Percentiles rank a stretch among this genome's conserved stretches.
phyloP scores from a whole-genome alignment of 2,888 invertebrate species.

The Thecophora atra region DNA sequence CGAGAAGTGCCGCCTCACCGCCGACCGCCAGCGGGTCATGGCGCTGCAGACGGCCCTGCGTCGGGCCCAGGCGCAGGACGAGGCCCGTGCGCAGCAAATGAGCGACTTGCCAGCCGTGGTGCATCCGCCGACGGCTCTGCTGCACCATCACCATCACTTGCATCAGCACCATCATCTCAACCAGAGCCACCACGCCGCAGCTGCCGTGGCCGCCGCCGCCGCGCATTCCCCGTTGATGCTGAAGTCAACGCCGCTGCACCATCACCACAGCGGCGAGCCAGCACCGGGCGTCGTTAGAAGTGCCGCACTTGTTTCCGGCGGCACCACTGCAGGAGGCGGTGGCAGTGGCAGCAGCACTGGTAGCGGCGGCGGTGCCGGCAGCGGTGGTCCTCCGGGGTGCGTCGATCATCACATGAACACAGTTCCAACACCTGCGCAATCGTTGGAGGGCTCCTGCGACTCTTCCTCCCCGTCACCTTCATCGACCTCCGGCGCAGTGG shows the following conservation, averaged over 20 bases:
- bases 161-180: slow-evolving; percentile 67
- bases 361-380: slow-evolving; percentile 18
- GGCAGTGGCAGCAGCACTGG: slow-evolving; percentile 42
- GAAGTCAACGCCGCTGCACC: slow-evolving; percentile 40
- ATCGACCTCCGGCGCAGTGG: slow-evolving; percentile 65
- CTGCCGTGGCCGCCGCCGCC: slow-evolving; percentile 54
- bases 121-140: slow-evolving; percentile 50
- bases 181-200: slow-evolving; percentile 67
- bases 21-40: slow-evolving; percentile 89
- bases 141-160: slow-evolving; percentile 60
- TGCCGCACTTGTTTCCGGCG: slow-evolving; percentile 45
- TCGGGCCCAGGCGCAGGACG: slow-evolving; percentile 87
- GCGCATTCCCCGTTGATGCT: slow-evolving; percentile 34
- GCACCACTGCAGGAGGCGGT: slow-evolving; percentile 42
- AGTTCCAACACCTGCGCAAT: slow-evolving; percentile 65
- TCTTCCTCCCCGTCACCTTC: slow-evolving; percentile 73
- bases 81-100: slow-evolving; percentile 70
- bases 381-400: slow-evolving; percentile 32
- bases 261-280: slow-evolving; percentile 37
- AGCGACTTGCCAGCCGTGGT: slow-evolving; percentile 68
- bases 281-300: slow-evolving; percentile 35
- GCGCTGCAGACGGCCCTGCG: slow-evolving; percentile 85
- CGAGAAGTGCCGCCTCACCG: slow-evolving; percentile 86
- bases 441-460: slow-evolving; percentile 68
- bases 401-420: slow-evolving; percentile 62